Conservation (phyloP, 2,888 invertebrate species). For the Cryptocephalus moraei region DNA sequence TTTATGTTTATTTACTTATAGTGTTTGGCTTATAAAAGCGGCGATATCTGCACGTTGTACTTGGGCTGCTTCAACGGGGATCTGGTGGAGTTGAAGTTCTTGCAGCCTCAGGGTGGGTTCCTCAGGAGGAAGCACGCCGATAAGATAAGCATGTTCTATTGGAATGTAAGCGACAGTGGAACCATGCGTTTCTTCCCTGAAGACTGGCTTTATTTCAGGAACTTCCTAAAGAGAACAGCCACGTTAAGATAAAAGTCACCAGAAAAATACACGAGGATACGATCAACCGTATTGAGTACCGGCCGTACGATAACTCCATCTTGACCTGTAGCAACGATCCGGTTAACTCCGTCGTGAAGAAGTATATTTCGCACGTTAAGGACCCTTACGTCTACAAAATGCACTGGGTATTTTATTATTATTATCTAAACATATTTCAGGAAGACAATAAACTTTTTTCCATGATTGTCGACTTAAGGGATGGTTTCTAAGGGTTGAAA, state of each 20-base stretch:
- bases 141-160: constrained; percentile 46
- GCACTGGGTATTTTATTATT: constrained; percentile 39
- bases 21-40: constrained; percentile 41
- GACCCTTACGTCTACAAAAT: constrained; percentile 46
- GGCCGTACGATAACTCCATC: constrained; percentile 39
- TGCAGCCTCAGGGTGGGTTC: constrained; percentile 44
- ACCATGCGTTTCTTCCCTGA: background rate
- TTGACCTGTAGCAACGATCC: constrained; percentile 48
- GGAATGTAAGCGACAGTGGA: constrained; percentile 40
- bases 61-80: constrained; percentile 49
- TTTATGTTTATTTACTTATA: constrained; percentile 21
- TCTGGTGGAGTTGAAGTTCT: constrained; percentile 42
- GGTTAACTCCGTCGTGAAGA: constrained; percentile 40
- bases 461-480: too few species aligned
- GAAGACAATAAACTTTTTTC: too few species aligned
- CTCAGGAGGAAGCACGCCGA: constrained; percentile 45
- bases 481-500: too few species aligned
- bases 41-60: constrained; percentile 35
- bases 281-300: constrained; percentile 41
- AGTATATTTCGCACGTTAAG: constrained; percentile 40
- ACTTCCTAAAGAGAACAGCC: constrained; percentile 41
- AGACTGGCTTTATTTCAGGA: constrained; percentile 37
- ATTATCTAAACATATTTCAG: too few species aligned
- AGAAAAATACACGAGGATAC: constrained; percentile 42
- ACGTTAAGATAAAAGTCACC: constrained; percentile 38